Evolutionary conservation across 30 jellyfish, hydroid and myxozoan genomes (phyloP).

Genomic region (Cassiopea xamachana): DNA sequence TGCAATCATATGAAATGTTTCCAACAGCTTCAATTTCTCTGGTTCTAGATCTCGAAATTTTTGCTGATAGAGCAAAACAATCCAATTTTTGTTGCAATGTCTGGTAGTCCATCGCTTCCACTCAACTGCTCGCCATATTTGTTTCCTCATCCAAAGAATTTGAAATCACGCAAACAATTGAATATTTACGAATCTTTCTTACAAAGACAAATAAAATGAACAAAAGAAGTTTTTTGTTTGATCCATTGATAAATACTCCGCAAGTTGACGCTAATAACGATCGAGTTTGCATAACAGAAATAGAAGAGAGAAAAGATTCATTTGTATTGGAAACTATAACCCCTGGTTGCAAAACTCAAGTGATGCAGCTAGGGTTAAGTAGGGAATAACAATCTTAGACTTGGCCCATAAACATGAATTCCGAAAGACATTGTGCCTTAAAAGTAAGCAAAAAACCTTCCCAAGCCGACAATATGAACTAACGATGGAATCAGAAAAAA

Average conservation of each 20-base stretch:
- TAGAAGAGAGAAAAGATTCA: too few species aligned
- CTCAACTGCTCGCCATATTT: not conserved
- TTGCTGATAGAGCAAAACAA: conserved; percentile 46
- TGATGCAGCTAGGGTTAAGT: too few species aligned
- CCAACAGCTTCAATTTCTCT: conserved; percentile 8
- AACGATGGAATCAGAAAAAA: too few species aligned
- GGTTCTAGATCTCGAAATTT: conserved; percentile 25
- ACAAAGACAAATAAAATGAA: not conserved
- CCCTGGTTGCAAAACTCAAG: too few species aligned
- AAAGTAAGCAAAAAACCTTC: too few species aligned
- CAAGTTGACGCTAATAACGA: too few species aligned
- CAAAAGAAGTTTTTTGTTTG: not conserved
- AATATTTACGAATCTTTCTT: not conserved
- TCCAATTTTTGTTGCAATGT: conserved; percentile 46
- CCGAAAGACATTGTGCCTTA: too few species aligned
- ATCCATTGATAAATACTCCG: not conserved
- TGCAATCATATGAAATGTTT: not conserved
- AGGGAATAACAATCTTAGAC: too few species aligned
- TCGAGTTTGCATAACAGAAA: too few species aligned
- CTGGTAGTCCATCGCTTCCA: conserved; percentile 13
- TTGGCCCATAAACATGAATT: too few species aligned
- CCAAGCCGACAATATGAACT: too few species aligned
- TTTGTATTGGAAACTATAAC: too few species aligned
- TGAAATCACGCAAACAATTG: conserved; percentile 19
- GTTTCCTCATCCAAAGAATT: conserved; percentile 11